A percentile compares a stretch with the other conserved stretches of the same genome.
Conservation (phyloP, 2,888 invertebrate species). For the Hyles lineata region DNA sequence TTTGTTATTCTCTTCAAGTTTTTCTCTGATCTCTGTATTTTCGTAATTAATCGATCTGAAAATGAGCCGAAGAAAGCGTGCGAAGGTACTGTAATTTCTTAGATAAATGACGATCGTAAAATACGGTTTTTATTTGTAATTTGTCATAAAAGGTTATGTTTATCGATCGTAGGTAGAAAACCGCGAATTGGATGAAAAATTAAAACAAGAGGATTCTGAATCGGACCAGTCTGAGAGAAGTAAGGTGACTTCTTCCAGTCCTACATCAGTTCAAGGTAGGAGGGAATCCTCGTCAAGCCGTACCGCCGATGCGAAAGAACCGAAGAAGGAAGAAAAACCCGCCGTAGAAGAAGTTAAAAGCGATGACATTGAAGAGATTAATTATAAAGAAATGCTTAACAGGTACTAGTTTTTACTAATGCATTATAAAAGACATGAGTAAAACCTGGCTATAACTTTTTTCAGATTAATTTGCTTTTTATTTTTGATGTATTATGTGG, state of each 20-base stretch:
- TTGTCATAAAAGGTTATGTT: slow-evolving; percentile 83
- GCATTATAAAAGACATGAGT: not conserved
- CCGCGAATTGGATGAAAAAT: slow-evolving; percentile 88
- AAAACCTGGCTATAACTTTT: not conserved
- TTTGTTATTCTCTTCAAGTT: slow-evolving; percentile 28
- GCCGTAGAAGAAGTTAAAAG: slow-evolving; percentile 81
- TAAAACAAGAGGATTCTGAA: slow-evolving; percentile 86
- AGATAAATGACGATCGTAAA: slow-evolving; percentile 16
- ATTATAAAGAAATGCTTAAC: slow-evolving; percentile 78
- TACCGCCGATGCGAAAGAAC: slow-evolving; percentile 73
- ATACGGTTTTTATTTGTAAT: slow-evolving; percentile 40
- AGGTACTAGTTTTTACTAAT: slow-evolving; percentile 54
- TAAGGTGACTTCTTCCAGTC: slow-evolving; percentile 85
- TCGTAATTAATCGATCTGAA: slow-evolving; percentile 37
- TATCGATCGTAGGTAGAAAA: slow-evolving; percentile 77
- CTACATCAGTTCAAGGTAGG: slow-evolving; percentile 76
- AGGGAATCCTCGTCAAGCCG: slow-evolving; percentile 82
- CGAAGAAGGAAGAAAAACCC: slow-evolving; percentile 78
- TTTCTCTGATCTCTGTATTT: slow-evolving; percentile 31
- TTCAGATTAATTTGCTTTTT: not conserved
- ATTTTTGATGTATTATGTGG: not conserved
- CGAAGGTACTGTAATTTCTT: slow-evolving; percentile 67
- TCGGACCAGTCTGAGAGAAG: slow-evolving; percentile 87
- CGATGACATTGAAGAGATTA: slow-evolving; percentile 88
- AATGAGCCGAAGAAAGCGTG: slow-evolving; percentile 86